These are phyloP conservation scores for Oxyscelio sp. DNA, from an alignment of 2,888 invertebrate species.

Conservation along the genomic window DNA sequence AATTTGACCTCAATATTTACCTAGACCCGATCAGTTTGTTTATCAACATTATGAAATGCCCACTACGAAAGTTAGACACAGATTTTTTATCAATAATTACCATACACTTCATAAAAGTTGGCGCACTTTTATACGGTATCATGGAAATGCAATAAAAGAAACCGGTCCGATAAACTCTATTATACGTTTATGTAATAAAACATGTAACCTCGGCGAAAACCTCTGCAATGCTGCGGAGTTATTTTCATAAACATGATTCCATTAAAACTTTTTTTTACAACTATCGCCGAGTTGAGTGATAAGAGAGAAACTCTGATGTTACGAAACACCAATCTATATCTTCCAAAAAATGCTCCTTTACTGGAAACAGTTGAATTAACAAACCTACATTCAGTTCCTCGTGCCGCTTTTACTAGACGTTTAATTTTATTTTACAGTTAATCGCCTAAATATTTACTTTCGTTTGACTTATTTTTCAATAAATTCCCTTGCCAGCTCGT, in stretches of 20 bases:
- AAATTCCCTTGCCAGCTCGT: conserved; percentile 10
- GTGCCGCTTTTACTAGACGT: background rate
- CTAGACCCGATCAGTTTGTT: background rate
- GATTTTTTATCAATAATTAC: no score
- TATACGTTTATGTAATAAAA: conserved; percentile 23
- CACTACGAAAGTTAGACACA: background rate
- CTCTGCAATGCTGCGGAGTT: background rate
- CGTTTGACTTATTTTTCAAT: conserved; percentile 30
- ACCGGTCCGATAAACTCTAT: conserved; percentile 20
- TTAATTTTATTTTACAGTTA: conserved; percentile 7
- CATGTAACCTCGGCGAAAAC: conserved; percentile 5
- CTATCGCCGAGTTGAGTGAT: background rate
- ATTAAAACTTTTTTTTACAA: background rate
- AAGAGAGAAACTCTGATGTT: background rate
- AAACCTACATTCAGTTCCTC: background rate
- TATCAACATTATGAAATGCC: background rate
- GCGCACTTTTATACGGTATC: background rate
- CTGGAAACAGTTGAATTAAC: no score
- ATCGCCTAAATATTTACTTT: background rate
- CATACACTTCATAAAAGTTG: no score
- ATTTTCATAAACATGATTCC: background rate
- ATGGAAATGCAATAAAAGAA: conserved; percentile 16
- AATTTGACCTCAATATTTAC: background rate
- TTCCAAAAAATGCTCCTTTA: background rate
- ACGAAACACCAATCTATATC: background rate